Percentiles rank a stretch among this genome's conserved stretches.
These are phyloP conservation scores for Tarsius wallacei DNA, from an alignment of 2,797 vertebrate species.

Conservation along the genomic window DNA sequence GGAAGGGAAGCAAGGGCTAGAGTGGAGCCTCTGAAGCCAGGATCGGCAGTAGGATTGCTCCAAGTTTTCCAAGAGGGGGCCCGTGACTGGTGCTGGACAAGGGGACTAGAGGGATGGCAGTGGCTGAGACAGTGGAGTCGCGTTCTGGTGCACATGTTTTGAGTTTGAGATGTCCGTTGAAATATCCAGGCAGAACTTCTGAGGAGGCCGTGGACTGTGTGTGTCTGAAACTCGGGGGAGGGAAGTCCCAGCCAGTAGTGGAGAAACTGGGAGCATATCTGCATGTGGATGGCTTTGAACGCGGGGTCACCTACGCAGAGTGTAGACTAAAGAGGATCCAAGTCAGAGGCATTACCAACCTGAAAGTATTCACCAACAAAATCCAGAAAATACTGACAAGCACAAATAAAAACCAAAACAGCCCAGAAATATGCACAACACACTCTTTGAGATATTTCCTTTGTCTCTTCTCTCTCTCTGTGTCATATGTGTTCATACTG, in stretches of 20 bases:
- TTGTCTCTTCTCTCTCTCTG: neutral
- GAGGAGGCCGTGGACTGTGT: neutral
- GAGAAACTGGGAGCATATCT: neutral
- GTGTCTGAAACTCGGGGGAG: neutral
- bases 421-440: neutral
- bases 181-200: neutral
- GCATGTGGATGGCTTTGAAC: neutral
- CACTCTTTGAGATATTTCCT: constrained; percentile 6
- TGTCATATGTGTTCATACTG: no score
- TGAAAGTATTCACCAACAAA: neutral
- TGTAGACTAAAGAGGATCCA: neutral
- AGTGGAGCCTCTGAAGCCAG: neutral
- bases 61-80: neutral
- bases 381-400: neutral
- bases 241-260: neutral
- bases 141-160: neutral
- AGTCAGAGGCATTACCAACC: neutral
- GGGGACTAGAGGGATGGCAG: neutral
- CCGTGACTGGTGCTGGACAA: neutral
- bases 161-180: neutral
- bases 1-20: neutral
- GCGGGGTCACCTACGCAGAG: neutral
- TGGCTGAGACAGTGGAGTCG: neutral
- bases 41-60: neutral
- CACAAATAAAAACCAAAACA: constrained; percentile 1